Conservation (phyloP, 2,888 invertebrate genomes). For the Hyles lineata region DNA sequence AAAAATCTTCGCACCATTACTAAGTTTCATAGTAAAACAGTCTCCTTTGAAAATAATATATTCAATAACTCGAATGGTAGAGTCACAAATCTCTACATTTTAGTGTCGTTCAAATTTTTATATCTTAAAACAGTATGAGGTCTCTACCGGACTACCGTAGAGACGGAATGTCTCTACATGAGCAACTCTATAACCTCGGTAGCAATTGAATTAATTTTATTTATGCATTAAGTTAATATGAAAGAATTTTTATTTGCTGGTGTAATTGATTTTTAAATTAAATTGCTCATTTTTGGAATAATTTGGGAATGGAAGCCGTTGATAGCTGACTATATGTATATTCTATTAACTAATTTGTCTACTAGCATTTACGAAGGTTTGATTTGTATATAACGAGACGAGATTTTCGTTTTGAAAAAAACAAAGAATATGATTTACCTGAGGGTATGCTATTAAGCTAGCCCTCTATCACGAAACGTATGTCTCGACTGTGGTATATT, state of each 20-base stretch:
- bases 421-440: no score
- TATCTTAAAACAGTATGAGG: conserved; percentile 45
- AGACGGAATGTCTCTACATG: conserved; percentile 52
- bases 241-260: conserved; percentile 33
- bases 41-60: not conserved
- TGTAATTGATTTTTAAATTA: conserved; percentile 15
- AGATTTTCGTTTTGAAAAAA: no score
- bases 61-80: conserved; percentile 6
- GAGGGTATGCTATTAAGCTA: no score
- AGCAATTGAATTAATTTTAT: conserved; percentile 63
- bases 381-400: no score
- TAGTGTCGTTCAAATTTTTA: conserved; percentile 38
- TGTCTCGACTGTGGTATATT: no score
- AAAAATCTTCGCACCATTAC: no score
- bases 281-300: not conserved
- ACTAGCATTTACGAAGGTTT: no score
- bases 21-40: no score
- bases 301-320: not conserved
- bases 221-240: conserved; percentile 34
- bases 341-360: no score
- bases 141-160: conserved; percentile 40
- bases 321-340: not conserved
- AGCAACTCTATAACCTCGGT: conserved; percentile 50
- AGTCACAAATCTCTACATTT: conserved; percentile 22
- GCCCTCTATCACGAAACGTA: no score